phyloP scores from a whole-genome alignment of 2,113 vertebrate species.

The Caloenas nicobarica region DNA sequence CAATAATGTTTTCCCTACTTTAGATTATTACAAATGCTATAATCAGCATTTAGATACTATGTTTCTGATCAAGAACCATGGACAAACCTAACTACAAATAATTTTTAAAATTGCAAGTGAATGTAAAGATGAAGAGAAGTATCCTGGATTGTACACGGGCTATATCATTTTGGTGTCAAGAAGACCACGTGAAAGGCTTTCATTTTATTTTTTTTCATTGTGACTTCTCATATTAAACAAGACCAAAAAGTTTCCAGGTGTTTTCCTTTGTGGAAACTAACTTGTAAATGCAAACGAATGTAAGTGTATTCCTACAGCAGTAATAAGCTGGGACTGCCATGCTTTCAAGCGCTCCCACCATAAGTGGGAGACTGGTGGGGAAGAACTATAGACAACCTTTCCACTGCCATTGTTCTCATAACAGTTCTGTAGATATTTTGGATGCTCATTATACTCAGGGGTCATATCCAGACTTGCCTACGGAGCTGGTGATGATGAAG shows the following conservation, averaged over 20 bases:
- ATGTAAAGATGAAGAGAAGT: not conserved
- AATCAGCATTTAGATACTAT: not conserved
- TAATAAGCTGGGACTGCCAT: not conserved
- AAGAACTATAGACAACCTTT: not conserved
- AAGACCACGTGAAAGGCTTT: not conserved
- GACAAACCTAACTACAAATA: not conserved
- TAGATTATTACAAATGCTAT: not conserved
- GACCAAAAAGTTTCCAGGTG: not conserved
- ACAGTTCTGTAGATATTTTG: not conserved
- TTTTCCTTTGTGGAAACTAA: not conserved
- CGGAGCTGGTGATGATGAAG: not conserved
- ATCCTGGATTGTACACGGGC: not conserved
- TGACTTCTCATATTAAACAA: not conserved
- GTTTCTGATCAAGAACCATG: not conserved
- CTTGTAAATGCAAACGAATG: not conserved
- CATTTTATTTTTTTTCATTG: not conserved
- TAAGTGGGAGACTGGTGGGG: not conserved
- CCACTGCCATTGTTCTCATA: not conserved
- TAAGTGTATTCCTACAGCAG: not conserved
- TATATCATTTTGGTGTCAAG: not conserved
- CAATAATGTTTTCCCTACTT: not conserved
- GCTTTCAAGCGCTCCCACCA: accelerated
- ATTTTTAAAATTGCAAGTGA: not conserved
- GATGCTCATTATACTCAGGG: not conserved
- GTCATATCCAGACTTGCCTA: not conserved